Base-by-base conservation (phyloP, 2,113 vertebrate species). In the Acinonyx jubatus region DNA sequence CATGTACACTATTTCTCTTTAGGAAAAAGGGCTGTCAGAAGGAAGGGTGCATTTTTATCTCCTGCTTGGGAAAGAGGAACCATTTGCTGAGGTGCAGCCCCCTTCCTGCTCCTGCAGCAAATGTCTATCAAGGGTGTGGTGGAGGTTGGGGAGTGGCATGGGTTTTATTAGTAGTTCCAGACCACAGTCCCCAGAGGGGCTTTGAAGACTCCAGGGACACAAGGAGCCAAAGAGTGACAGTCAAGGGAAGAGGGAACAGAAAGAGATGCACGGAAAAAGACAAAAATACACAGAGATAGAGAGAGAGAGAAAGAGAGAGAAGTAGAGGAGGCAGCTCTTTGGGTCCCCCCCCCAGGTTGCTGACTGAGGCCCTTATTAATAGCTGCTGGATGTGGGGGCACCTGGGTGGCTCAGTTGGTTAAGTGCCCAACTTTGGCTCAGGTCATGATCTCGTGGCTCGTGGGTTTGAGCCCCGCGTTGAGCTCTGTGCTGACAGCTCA, bases 41-140 rank as follows among this genome's bases (percentile, higher is more conserved):
- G 41, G 25, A 27, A 61, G 63, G n/a, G 12, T 25, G 27, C 19
- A 76, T 57, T 69, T 92, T 91, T 21, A 27, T 82, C n/a, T 76
- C 8, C 3, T 41, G 57, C 8, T 10, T 86, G 2, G 52, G 33
- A 36, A 81, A 14, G 48, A 73, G 25, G 36, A 27, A 79, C n/a
- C 9, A 12, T 25, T 89, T 65, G n/a, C 25, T 8, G 29, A 31
- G 4, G 27, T 1, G 5, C 11, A 45, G 21, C 31, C 3, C 31
- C 16, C 18, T 82, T 36, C 21, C 19, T 48, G 19, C 1, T 19
- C 13, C 71, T 69, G 31, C 76, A 65, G 11, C 55, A 57, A 7
- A 33, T 0, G 2, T 5, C 23, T 55, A 61, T 2, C 9, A 10
- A 79, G 14, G 31, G 15, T 18, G 11, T 4, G 10, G 66, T 27